phyloP scores from a whole-genome alignment of 2,888 invertebrate genomes.

The Liposcelis brunnea region DNA sequence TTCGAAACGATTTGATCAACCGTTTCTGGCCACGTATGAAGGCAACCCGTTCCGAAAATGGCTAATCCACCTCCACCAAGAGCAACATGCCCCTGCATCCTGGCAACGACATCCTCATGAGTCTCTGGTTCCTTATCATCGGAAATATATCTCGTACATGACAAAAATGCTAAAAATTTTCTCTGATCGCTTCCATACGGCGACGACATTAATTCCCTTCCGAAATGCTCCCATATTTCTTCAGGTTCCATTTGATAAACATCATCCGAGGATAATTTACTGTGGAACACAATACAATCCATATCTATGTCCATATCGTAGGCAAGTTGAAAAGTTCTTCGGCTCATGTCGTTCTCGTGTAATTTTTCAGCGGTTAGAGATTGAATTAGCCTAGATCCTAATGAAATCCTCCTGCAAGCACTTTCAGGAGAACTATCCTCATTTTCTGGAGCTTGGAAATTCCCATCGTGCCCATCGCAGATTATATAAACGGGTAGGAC shows the following conservation, averaged over 20 bases:
- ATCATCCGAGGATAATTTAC: conserved; percentile 47
- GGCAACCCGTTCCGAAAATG: conserved; percentile 73
- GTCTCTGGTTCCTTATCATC: conserved; percentile 44
- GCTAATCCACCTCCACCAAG: conserved; percentile 84
- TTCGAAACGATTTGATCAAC: conserved; percentile 47
- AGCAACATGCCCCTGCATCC: conserved; percentile 71
- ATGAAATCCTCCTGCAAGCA: conserved; percentile 55
- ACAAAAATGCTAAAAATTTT: conserved; percentile 80
- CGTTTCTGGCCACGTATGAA: conserved; percentile 74
- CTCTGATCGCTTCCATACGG: conserved; percentile 42
- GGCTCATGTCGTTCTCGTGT: conserved; percentile 53
- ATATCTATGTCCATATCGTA: conserved; percentile 34
- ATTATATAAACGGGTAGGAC: conserved; percentile 71
- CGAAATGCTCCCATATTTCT: conserved; percentile 71
- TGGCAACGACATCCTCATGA: conserved; percentile 48
- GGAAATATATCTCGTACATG: conserved; percentile 58
- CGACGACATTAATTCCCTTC: conserved; percentile 64
- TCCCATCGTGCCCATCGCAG: conserved; percentile 61
- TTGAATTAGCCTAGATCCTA: conserved; percentile 68
- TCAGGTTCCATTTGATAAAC: conserved; percentile 57
- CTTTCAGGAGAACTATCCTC: conserved; percentile 48
- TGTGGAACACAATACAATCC: conserved; percentile 55
- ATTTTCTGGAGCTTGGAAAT: conserved; percentile 49
- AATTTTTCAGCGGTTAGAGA: conserved; percentile 76
- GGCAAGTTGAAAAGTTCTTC: conserved; percentile 69